Base-by-base conservation (phyloP, 1,140 invertebrate species). In the Zaprionus lachaisei region DNA sequence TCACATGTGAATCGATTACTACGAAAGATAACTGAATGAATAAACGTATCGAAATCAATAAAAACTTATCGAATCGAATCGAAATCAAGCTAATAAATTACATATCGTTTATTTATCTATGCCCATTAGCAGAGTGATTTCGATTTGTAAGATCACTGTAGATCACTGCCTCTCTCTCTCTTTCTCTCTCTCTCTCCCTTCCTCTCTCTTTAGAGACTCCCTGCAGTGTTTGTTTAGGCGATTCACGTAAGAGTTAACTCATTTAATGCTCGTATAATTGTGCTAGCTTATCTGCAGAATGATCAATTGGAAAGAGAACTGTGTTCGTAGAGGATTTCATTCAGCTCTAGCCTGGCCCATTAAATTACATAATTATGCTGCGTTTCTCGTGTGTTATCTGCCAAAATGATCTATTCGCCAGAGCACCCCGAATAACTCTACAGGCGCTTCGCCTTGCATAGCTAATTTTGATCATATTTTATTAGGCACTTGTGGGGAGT, bases 391-490 rank as follows among this genome's bases (percentile, higher is more conserved):
- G 37, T 44, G 14, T 28, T 41, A 63, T 56, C 79, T 77, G 47
- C 55, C 34, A 47, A 26, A 51, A 62, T 81, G 72, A 72, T 72
- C 65, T 79, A 72, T 75, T 51, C 47, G 49, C 34, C 17, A 61
- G 58, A 73, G 65, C 65, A 63, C 68, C 72, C 72, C 61, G 47
- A 44, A 38, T 17, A 44, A 68, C 31, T 41, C 12, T 47, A 14
- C 28, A n/a, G 34, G 63, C 24, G 47, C n/a, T 72, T 56, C 67
- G 77, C 47, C 47, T 15, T 51, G 69, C 79, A 84, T 84, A 62
- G 56, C 70, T 79, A 84, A 84, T 85, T 71, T n/a, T n/a, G 63
- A 71, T 54, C 60, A 79, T 73, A n/a, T 81, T 71, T 81, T 79
- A 76, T 73, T 81, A 71, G 37, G 66, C 63, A 69, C 79, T 79